Percentiles rank a stretch among this genome's conserved stretches.
These are phyloP conservation scores for Porphyrio hochstetteri DNA, from an alignment of 2,113 vertebrate genomes.

Conservation along the genomic window DNA sequence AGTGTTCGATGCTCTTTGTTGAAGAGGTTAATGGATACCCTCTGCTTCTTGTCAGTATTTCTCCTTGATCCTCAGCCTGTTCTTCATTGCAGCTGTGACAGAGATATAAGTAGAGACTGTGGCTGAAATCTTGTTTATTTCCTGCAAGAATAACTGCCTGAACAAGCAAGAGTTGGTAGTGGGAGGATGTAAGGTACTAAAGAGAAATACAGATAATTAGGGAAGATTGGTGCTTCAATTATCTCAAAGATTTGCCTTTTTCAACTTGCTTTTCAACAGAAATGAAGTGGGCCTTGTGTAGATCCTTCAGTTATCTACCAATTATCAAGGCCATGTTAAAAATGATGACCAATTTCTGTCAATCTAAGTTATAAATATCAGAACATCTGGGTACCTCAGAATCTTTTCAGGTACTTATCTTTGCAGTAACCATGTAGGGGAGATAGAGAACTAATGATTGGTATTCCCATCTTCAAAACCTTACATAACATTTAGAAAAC, in stretches of 20 bases:
- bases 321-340: not conserved
- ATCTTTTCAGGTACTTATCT: not conserved
- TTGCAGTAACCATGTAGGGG: not conserved
- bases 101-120: not conserved
- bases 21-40: not conserved
- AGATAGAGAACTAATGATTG: not conserved
- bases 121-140: slow-evolving; percentile 24
- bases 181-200: not conserved
- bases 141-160: not conserved
- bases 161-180: not conserved
- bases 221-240: slow-evolving; percentile 7
- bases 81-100: not conserved
- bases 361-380: not conserved
- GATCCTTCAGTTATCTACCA: not conserved
- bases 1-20: not conserved
- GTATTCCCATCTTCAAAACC: not conserved
- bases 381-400: not conserved
- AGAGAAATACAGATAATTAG: slow-evolving; percentile 20
- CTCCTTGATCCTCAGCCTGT: not conserved
- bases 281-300: not conserved
- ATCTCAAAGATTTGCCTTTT: slow-evolving; percentile 9
- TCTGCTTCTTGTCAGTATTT: not conserved
- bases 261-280: slow-evolving; percentile 32
- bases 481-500: not conserved
- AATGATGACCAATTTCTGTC: not conserved